phyloP scores from a whole-genome alignment of 1,140 invertebrate genomes.

The Mercenaria mercenaria region DNA sequence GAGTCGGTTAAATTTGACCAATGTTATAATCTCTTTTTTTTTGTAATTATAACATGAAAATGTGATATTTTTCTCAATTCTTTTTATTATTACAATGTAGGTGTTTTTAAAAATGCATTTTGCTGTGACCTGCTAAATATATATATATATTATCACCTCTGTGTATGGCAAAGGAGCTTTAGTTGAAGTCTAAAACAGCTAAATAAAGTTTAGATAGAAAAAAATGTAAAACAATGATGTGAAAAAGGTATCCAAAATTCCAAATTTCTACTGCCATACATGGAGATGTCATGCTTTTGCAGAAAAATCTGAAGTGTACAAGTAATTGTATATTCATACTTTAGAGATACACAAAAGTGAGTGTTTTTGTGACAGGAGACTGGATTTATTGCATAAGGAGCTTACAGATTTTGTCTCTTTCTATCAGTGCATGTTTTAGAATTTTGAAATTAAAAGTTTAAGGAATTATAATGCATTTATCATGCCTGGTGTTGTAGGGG shows the following conservation, averaged over 20 bases:
- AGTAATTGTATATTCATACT: background rate
- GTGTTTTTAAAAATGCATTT: conserved; percentile 32
- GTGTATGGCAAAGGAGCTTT: background rate
- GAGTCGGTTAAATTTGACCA: background rate
- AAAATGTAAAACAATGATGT: too few relatives aligned
- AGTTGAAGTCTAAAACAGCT: too few relatives aligned
- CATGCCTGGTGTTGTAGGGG: too few relatives aligned
- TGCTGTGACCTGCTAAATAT: conserved; percentile 43
- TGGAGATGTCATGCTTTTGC: conserved; percentile 45
- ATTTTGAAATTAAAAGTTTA: too few relatives aligned
- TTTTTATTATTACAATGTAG: background rate
- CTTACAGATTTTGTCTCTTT: too few relatives aligned
- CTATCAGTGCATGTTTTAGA: too few relatives aligned
- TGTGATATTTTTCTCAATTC: conserved; percentile 31
- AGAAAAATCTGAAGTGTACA: conserved; percentile 53
- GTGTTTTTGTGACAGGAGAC: too few relatives aligned
- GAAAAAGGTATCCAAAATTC: too few relatives aligned
- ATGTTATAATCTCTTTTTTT: background rate
- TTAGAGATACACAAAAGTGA: background rate
- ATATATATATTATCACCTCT: conserved; percentile 14
- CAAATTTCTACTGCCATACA: conserved; percentile 38
- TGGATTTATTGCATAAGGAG: too few relatives aligned
- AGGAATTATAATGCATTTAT: too few relatives aligned
- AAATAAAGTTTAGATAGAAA: too few relatives aligned
- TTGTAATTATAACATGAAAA: conserved; percentile 11